Evolutionary conservation across 1,140 invertebrate species (phyloP), one percentile per base, ranked within the genome.

Genomic region (Ylistrum balloti): DNA sequence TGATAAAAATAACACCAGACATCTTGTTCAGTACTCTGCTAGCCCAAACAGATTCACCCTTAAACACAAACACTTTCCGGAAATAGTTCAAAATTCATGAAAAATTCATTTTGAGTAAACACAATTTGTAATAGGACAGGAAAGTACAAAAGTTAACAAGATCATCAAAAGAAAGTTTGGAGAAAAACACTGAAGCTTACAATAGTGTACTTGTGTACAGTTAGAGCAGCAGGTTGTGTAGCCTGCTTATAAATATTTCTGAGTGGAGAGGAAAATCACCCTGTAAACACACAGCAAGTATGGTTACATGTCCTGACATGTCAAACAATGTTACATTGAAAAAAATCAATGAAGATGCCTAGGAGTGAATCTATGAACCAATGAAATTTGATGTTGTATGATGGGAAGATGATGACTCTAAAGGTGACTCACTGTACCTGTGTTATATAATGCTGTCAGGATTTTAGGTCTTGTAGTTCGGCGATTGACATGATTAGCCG

Each of bases 311-410:
- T 74, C 28, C 56, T 74, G 56, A 28, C 56, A 74, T 74, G n/a
- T 28, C 5, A 74, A 74, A 74, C n/a, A n/a, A n/a, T 7, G 9
- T 22, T 74, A 5, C 5, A 22, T 22, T 3, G 11, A 11, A 74
- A 74, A 74, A 74, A 74, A 74, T 74, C 56, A 74, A 74, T 74
- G 56, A 74, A 74, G 56, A 74, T 74, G 56, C 56, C 56, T 74
- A 3, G 22, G 56, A 74, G 56, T 74, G 56, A 74, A 74, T 74
- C n/a, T 9, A 28, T 9, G 22, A 74, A 74, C 56, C 56, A 74
- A 74, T 74, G n/a, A 11, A 74, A 74, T 74, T 74, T n/a, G 56
- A 74, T 74, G 9, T n/a, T n/a, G 56, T 28, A n/a, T 28, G 56
- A 28, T 28, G 56, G n/a, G 2, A n/a, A 28, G 56, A 74, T 74